phyloP scores from a whole-genome alignment of 2,888 invertebrate genomes.

The Sinohyriopsis cumingii region DNA sequence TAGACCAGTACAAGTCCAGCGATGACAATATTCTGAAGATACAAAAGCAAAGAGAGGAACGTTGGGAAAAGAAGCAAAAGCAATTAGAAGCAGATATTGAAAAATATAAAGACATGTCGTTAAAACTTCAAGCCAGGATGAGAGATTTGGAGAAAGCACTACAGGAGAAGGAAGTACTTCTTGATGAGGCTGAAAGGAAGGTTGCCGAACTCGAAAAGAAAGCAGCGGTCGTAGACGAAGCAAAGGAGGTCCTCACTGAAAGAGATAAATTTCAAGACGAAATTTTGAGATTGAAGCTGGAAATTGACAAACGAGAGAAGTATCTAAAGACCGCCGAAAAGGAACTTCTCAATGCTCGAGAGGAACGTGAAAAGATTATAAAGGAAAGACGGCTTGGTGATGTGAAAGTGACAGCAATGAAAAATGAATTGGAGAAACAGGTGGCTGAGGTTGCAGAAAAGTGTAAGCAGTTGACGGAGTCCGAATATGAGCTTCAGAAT shows the following conservation, averaged over 20 bases:
- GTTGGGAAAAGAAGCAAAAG: constrained; percentile 43
- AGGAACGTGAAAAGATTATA: constrained; percentile 16
- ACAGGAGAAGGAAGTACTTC: constrained; percentile 15
- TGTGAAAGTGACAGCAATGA: constrained; percentile 19
- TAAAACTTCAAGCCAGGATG: constrained; percentile 14
- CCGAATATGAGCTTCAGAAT: constrained; percentile 32
- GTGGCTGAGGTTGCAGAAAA: constrained; percentile 21
- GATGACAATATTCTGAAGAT: constrained; percentile 20
- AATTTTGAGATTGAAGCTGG: constrained; percentile 32
- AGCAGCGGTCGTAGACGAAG: constrained; percentile 25
- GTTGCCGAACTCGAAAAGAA: constrained; percentile 26
- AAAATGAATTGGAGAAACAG: constrained; percentile 30
- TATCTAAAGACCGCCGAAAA: constrained; percentile 13
- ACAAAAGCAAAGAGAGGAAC: constrained; percentile 23
- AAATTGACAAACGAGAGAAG: constrained; percentile 29
- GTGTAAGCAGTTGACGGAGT: constrained; percentile 31
- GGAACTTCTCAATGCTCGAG: constrained; percentile 12
- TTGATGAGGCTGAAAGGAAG: constrained; percentile 14
- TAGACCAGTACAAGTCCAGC: constrained; percentile 21
- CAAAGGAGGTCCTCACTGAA: constrained; percentile 23
- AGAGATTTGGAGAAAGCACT: constrained; percentile 28
- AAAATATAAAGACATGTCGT: constrained; percentile 27
- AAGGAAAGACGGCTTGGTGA: constrained; percentile 25
- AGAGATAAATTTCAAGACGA: constrained; percentile 25
- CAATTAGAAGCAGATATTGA: constrained; percentile 35